phyloP scores from a whole-genome alignment of 35 echinoderm and acorn worm species.

The Nesometra sesokonis region DNA sequence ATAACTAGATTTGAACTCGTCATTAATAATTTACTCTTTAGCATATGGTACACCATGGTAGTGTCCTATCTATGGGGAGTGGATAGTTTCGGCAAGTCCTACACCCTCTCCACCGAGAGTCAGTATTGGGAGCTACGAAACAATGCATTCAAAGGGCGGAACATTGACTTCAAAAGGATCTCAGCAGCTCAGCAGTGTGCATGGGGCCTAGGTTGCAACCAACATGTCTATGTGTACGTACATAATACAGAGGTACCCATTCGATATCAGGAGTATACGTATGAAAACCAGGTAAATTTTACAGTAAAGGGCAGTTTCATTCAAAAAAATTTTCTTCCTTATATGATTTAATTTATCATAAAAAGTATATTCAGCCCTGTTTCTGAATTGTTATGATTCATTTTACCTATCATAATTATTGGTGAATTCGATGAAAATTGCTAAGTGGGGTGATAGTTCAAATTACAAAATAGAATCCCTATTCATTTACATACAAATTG shows the following conservation, averaged over 20 bases:
- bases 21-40: no score
- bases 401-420: no score
- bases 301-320: no score
- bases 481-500: no score
- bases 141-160: slow-evolving; percentile 34
- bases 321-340: no score
- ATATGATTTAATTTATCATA: no score
- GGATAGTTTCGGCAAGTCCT: slow-evolving; percentile 46
- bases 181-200: slow-evolving; percentile 53
- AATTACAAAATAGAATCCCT: no score
- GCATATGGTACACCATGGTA: slow-evolving; percentile 37
- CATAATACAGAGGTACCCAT: slow-evolving; percentile 80
- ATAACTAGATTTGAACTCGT: no score
- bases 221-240: slow-evolving; percentile 64
- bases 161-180: slow-evolving; percentile 71
- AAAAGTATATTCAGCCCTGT: no score
- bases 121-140: slow-evolving; percentile 70
- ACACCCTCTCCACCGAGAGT: slow-evolving; percentile 58
- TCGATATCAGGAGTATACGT: slow-evolving; percentile 73
- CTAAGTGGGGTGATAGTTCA: no score
- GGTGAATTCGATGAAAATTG: no score
- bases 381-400: no score
- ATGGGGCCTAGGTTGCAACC: slow-evolving; percentile 77
- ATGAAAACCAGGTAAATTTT: slow-evolving; percentile 94
- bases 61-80: slow-evolving; percentile 74